Evolutionary conservation across 2,888 invertebrate genomes (phyloP), one percentile per base, ranked within the genome.

Genomic region (Brachypterus glaber): DNA sequence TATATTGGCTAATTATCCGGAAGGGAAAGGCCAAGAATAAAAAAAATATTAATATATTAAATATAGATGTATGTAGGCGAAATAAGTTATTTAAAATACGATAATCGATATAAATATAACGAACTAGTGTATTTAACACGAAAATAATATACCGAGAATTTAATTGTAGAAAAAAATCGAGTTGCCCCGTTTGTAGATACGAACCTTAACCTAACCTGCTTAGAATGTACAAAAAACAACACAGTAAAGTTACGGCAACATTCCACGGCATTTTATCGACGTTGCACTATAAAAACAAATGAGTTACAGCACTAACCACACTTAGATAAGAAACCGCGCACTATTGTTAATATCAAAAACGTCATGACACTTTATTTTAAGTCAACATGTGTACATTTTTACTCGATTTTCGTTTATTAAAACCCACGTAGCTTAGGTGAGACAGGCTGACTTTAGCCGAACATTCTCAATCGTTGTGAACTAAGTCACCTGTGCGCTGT

Each of bases 371-470:
- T 42, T 40, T 48, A 46, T 44, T 51, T 54, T 48, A 47, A 51
- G 49, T 46, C 53, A 52, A 54, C 56, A 57, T 57, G 55, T 57
- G 57, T 54, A 46, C 41, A 35, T 39, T 40, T 38, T 33, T 35
- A 30, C 14, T 17, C 37, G 29, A 32, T 37, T 45, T 41, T 38
- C 33, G 37, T 33, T 41, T 4, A 12, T 44, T 46, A 45, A 45
- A 43, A 45, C 46, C 48, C 45, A 48, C 48, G 48, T 48, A 48
- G 43, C 30, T 27, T 43, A 46, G 37, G 38, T 43, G 25, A 42
- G 43, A 44, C 47, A 46, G 43, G 48, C 39, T 27, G 8, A 27
- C 27, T 27, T 27, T 4, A 4, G 27, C 12, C 12, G 4, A 27
- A 27, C 27, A 27, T 27, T 27, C 27, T 11, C 7, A 27, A 5